Evolutionary conservation across 1,140 invertebrate genomes (phyloP).

Genomic region (Lithobius niger): DNA sequence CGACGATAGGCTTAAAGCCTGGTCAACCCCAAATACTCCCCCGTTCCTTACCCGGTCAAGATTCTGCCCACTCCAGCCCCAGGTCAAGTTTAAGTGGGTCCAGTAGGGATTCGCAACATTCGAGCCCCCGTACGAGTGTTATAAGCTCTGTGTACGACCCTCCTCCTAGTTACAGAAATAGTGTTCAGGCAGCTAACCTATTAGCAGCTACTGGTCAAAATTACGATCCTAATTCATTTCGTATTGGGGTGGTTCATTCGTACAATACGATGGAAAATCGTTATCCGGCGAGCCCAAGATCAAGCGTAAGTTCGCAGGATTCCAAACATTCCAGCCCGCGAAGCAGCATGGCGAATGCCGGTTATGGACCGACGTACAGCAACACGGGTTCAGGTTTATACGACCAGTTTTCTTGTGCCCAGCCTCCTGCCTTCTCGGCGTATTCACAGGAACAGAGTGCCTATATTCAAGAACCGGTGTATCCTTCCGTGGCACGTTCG

Average conservation of each 20-base stretch:
- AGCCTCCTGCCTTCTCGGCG: too few relatives aligned
- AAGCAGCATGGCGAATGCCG: slow-evolving; percentile 29
- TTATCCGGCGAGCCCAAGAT: slow-evolving; percentile 33
- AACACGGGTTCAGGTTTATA: slow-evolving; percentile 8
- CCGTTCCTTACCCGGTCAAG: slow-evolving; percentile 8
- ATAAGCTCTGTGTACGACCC: slow-evolving; percentile 24
- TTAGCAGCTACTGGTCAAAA: too few relatives aligned
- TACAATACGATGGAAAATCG: slow-evolving; percentile 31
- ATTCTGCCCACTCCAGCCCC: slow-evolving; percentile 37
- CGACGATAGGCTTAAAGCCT: slow-evolving; percentile 19
- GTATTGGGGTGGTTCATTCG: slow-evolving; percentile 55
- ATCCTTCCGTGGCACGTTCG: slow-evolving; percentile 11
- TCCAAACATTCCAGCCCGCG: slow-evolving; percentile 40
- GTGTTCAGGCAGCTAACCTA: too few relatives aligned
- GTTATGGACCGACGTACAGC: slow-evolving; percentile 15
- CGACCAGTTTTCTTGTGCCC: slow-evolving; percentile 37
- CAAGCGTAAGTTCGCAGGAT: slow-evolving; percentile 37
- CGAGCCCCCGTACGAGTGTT: slow-evolving; percentile 42
- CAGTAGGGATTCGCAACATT: slow-evolving; percentile 42
- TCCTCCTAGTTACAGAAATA: too few relatives aligned
- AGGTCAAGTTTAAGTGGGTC: slow-evolving; percentile 43
- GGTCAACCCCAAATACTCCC: slow-evolving; percentile 33
- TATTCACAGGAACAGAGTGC: slow-evolving; percentile 60
- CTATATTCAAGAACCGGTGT: slow-evolving; percentile 27
- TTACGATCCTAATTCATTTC: too few relatives aligned